These are phyloP conservation scores for Plagodis pulveraria DNA, from an alignment of 2,888 invertebrate species.

Conservation along the genomic window DNA sequence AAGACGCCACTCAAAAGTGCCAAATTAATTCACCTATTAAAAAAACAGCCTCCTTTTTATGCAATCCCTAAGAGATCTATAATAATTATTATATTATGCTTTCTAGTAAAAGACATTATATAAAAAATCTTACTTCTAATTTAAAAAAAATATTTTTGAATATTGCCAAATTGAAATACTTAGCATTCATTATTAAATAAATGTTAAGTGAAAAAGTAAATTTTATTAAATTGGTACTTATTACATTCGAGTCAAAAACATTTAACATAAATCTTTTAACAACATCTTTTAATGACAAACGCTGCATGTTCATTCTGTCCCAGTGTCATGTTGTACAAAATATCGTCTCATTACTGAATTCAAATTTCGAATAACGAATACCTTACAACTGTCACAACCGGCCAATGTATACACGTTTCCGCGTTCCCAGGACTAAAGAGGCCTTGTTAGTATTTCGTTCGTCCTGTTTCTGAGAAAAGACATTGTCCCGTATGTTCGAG, in stretches of 20 bases:
- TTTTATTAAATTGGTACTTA: background rate
- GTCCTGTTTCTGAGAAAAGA: constrained; percentile 70
- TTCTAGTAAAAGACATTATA: too few species aligned
- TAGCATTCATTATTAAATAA: background rate
- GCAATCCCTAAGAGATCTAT: too few species aligned
- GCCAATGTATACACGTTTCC: constrained; percentile 31
- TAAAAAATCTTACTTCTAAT: too few species aligned
- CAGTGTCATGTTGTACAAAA: constrained; percentile 10
- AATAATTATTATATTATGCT: too few species aligned
- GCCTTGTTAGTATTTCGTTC: constrained; percentile 65
- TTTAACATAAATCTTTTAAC: constrained; percentile 1
- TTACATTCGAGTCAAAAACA: constrained; percentile 2
- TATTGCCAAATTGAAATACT: too few species aligned
- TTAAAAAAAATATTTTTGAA: too few species aligned
- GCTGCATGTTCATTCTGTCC: constrained; percentile 1
- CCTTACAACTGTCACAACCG: constrained; percentile 46
- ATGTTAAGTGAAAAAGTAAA: background rate
- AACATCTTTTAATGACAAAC: background rate
- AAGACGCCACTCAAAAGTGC: too few species aligned
- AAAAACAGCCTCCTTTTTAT: too few species aligned
- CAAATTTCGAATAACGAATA: constrained; percentile 21
- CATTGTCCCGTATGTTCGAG: constrained; percentile 65
- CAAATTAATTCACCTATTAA: too few species aligned
- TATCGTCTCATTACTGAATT: constrained; percentile 18
- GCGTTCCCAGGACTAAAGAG: constrained; percentile 30